Conservation (phyloP, 2,888 invertebrate species). For the Drosophila silvestris region DNA sequence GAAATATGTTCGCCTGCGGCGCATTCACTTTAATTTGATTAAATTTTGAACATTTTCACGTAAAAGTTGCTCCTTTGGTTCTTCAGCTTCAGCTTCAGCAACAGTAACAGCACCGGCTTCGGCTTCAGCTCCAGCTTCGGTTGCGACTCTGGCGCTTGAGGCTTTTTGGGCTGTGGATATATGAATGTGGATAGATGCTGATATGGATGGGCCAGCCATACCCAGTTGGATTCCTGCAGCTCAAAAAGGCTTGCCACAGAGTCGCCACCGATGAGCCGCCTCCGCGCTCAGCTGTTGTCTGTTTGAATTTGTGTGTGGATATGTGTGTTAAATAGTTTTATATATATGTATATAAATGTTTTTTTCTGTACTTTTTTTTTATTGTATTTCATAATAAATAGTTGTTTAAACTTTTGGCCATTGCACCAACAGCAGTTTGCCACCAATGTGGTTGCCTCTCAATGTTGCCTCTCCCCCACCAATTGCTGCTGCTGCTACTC, state of each 20-base stretch:
- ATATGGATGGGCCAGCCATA: slow-evolving; percentile 48
- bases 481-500: slow-evolving; percentile 2
- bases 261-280: slow-evolving; percentile 60
- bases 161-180: slow-evolving; percentile 26
- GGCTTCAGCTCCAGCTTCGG: slow-evolving; percentile 24
- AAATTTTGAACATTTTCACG: slow-evolving; percentile 83
- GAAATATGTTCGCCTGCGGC: slow-evolving; percentile 81
- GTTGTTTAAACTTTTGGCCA: slow-evolving; percentile 78
- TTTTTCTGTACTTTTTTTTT: slow-evolving; percentile 46
- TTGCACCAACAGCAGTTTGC: slow-evolving; percentile 68
- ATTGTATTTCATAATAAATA: slow-evolving; percentile 79
- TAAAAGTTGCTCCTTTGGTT: slow-evolving; percentile 79
- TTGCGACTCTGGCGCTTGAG: slow-evolving; percentile 24
- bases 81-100: slow-evolving; percentile 12
- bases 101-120: not conserved
- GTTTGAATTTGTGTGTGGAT: slow-evolving; percentile 37
- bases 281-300: slow-evolving; percentile 72
- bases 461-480: slow-evolving; percentile 26
- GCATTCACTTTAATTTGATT: slow-evolving; percentile 82
- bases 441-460: slow-evolving; percentile 76
- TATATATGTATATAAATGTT: not conserved
- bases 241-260: slow-evolving; percentile 60
- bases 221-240: slow-evolving; percentile 63
- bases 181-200: slow-evolving; percentile 19
- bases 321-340: slow-evolving; percentile 41